Conservation (phyloP, 1,140 invertebrate genomes). For the Holcopasites calliopsidis region DNA sequence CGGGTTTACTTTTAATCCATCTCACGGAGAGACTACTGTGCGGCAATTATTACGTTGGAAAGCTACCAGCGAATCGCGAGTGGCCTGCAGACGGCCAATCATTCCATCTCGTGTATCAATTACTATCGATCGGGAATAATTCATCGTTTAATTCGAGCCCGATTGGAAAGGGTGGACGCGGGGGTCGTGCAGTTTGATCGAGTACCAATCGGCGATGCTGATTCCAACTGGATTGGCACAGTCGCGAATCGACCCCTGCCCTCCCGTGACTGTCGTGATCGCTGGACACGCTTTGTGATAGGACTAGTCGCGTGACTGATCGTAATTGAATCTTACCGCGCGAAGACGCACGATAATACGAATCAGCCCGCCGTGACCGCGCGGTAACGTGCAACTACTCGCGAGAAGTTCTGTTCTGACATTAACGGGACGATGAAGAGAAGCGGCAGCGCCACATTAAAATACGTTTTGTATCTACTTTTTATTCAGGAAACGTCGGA, state of each 20-base stretch:
- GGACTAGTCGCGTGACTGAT: conserved; percentile 33
- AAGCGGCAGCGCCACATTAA: not conserved
- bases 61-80: not conserved
- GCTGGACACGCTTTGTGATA: not conserved
- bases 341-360: conserved; percentile 1
- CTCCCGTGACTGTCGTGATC: not conserved
- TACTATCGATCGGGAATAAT: conserved; percentile 23
- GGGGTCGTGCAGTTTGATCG: not conserved
- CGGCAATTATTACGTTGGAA: conserved; percentile 15
- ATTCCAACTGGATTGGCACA: not conserved
- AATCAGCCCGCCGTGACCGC: not conserved
- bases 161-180: not conserved
- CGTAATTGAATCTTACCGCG: conserved; percentile 28
- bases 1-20: conserved; percentile 46
- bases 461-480: not conserved
- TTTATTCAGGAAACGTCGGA: not conserved
- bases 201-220: not conserved
- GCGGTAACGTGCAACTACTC: not conserved
- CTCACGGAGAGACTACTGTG: not conserved
- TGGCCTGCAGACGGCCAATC: not conserved
- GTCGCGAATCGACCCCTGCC: not conserved
- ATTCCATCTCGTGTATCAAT: conserved; percentile 20
- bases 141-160: not conserved
- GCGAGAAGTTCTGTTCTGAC: not conserved
- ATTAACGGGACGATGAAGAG: not conserved